Evolutionary conservation across 2,888 invertebrate genomes (phyloP).

Genomic region (Lasius fuliginosus): DNA sequence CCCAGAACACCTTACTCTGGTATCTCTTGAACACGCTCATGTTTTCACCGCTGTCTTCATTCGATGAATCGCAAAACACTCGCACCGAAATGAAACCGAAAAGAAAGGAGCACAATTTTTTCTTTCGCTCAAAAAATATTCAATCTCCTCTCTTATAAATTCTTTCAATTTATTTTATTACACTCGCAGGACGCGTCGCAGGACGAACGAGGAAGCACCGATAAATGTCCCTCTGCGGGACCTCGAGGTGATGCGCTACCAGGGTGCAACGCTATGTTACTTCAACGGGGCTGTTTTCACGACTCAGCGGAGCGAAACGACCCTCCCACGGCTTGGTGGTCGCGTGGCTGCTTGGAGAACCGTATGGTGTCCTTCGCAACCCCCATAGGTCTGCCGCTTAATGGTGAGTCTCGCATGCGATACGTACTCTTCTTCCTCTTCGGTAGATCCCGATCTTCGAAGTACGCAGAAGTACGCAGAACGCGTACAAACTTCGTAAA

Average conservation of each 20-base stretch:
- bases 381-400: constrained; percentile 70
- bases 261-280: constrained; percentile 47
- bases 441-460: neutral
- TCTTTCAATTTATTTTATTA: neutral
- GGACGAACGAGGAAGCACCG: neutral
- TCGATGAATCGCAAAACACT: neutral
- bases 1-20: constrained; percentile 84
- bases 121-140: neutral
- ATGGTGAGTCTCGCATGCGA: constrained; percentile 34
- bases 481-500: neutral
- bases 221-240: neutral
- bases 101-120: neutral
- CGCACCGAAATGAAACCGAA: neutral
- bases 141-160: neutral
- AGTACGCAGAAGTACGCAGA: neutral
- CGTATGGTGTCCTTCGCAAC: constrained; percentile 77
- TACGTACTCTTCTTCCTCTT: constrained; percentile 34
- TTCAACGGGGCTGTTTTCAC: constrained; percentile 72
- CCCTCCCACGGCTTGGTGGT: constrained; percentile 67
- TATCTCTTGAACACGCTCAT: constrained; percentile 84
- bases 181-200: neutral
- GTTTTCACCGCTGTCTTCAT: constrained; percentile 42
- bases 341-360: constrained; percentile 77
- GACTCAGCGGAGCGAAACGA: constrained; percentile 79
- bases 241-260: constrained; percentile 40